phyloP scores from a whole-genome alignment of 2,797 vertebrate genomes.

The Pseudochirops corinnae region DNA sequence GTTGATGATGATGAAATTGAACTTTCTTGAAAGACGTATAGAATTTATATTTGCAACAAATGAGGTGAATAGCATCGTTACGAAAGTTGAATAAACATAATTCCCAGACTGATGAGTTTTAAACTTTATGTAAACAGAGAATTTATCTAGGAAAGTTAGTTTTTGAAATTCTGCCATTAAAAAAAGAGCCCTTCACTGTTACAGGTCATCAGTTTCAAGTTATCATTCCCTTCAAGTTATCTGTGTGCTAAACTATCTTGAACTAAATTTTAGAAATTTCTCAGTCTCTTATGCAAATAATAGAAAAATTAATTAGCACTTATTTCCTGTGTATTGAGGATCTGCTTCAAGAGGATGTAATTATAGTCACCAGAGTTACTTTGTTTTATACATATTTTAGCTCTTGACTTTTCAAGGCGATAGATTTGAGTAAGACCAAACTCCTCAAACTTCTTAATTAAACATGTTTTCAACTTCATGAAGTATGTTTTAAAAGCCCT shows the following conservation, averaged over 20 bases:
- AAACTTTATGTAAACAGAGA: conserved; percentile 15
- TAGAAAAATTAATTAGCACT: conserved; percentile 55
- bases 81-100: neutral
- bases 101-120: conserved; percentile 10
- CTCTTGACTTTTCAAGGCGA: conserved; percentile 62
- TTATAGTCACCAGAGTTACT: conserved; percentile 51
- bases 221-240: conserved; percentile 23
- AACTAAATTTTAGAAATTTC: conserved; percentile 50
- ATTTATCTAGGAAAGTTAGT: neutral
- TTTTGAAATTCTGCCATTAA: neutral
- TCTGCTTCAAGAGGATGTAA: conserved; percentile 49
- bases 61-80: neutral
- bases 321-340: conserved; percentile 42
- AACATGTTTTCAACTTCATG: conserved; percentile 56
- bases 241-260: conserved; percentile 26
- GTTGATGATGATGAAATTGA: neutral
- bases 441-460: conserved; percentile 60
- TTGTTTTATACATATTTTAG: conserved; percentile 65
- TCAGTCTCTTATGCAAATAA: conserved; percentile 58
- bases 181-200: neutral
- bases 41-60: neutral
- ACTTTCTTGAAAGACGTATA: neutral
- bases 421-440: conserved; percentile 60
- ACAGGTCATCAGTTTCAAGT: conserved; percentile 51
- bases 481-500: conserved; percentile 41